A percentile compares a stretch with the other conserved stretches of the same genome.
Evolutionary conservation across 2,113 vertebrate genomes (phyloP).

Genomic region (Sinosuthora webbiana): DNA sequence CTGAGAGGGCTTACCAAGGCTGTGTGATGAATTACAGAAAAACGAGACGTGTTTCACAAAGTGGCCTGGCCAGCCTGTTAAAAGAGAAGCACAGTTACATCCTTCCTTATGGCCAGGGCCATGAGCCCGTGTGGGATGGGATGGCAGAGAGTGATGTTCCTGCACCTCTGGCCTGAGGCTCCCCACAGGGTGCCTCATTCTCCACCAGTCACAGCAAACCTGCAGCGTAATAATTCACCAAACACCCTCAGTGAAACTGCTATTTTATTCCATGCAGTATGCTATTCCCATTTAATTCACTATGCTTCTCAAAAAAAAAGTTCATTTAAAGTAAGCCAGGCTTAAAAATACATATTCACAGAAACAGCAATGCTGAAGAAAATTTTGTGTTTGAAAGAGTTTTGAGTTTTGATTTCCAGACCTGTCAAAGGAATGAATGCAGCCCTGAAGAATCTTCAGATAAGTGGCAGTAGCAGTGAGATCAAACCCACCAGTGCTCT

Average conservation of each 20-base stretch:
- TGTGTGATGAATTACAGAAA: background rate
- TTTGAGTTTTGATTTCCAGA: background rate
- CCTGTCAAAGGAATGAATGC: background rate
- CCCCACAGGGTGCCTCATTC: rapidly evolving
- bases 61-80: background rate
- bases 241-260: background rate
- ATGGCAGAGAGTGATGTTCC: background rate
- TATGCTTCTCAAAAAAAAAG: background rate
- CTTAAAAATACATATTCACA: background rate
- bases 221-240: background rate
- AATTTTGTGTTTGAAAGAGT: background rate
- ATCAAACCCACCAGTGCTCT: background rate
- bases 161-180: background rate
- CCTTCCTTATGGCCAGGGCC: rapidly evolving
- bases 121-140: rapidly evolving
- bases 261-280: rapidly evolving
- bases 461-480: background rate
- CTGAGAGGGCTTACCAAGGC: background rate
- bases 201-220: background rate
- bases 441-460: background rate
- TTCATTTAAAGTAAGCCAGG: background rate
- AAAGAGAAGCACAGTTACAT: background rate
- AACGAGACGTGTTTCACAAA: rapidly evolving
- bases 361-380: background rate
- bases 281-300: background rate